Conservation (phyloP, 2,888 invertebrate species). For the Drosophila paracracens region DNA sequence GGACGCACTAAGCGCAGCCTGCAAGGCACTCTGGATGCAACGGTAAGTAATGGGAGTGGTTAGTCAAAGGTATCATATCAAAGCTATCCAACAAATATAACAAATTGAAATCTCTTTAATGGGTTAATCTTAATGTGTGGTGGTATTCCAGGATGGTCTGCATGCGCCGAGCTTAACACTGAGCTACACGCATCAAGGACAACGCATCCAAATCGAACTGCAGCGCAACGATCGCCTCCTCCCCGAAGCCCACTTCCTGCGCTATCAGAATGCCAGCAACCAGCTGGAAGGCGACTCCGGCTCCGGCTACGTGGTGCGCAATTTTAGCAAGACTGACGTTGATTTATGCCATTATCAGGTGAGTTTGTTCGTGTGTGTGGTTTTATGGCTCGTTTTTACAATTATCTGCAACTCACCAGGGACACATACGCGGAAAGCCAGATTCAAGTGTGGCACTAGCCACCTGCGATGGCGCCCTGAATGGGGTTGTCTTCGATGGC, state of each 20-base stretch:
- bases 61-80: not conserved
- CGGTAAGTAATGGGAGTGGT: constrained; percentile 86
- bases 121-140: constrained; percentile 41
- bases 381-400: constrained; percentile 1
- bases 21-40: constrained; percentile 89
- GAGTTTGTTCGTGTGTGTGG: constrained; percentile 37
- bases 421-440: constrained; percentile 89
- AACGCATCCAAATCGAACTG: constrained; percentile 77
- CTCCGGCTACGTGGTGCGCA: constrained; percentile 77
- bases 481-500: constrained; percentile 93
- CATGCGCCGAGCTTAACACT: constrained; percentile 49
- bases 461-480: constrained; percentile 89
- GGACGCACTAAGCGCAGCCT: constrained; percentile 91
- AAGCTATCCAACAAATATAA: not conserved
- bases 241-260: constrained; percentile 84
- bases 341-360: constrained; percentile 85
- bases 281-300: constrained; percentile 32
- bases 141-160: constrained; percentile 15
- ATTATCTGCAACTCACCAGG: constrained; percentile 82
- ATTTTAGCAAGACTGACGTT: constrained; percentile 85
- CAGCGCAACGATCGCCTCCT: constrained; percentile 83
- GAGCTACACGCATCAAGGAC: constrained; percentile 61
- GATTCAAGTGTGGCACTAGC: constrained; percentile 94
- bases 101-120: constrained; percentile 36
- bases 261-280: constrained; percentile 82